These are phyloP conservation scores for Xyrichtys novacula DNA, from an alignment of 2,797 vertebrate genomes.

Conservation along the genomic window DNA sequence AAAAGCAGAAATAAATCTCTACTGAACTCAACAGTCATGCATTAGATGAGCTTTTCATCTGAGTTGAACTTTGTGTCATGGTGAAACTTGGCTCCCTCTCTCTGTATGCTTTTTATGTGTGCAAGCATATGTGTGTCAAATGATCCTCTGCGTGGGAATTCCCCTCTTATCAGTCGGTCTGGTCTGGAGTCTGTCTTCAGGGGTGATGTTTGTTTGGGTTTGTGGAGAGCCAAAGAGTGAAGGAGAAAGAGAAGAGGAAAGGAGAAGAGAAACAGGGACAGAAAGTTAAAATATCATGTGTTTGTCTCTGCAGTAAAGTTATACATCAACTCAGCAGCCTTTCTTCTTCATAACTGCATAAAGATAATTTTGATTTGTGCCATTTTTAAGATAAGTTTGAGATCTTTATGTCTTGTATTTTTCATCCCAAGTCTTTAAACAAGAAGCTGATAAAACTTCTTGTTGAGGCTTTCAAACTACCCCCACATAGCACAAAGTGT, in stretches of 20 bases:
- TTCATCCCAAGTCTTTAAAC: slow-evolving; percentile 25
- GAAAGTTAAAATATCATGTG: slow-evolving; percentile 16
- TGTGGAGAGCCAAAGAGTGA: slow-evolving; percentile 50
- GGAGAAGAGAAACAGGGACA: slow-evolving; percentile 47
- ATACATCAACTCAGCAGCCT: background rate
- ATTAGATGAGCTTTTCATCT: slow-evolving; percentile 46
- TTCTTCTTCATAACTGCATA: background rate
- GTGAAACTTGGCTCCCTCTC: slow-evolving; percentile 27
- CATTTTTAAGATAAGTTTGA: background rate
- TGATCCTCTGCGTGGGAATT: slow-evolving; percentile 71
- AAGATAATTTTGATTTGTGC: slow-evolving; percentile 9
- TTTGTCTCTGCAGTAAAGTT: background rate
- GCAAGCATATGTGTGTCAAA: slow-evolving; percentile 28
- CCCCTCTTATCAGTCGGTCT: slow-evolving; percentile 68
- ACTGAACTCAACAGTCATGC: slow-evolving; percentile 30
- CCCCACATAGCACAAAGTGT: slow-evolving; percentile 73
- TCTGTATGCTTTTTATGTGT: background rate
- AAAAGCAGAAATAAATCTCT: slow-evolving; percentile 50
- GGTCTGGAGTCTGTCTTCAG: slow-evolving; percentile 67
- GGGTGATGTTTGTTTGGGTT: slow-evolving; percentile 73
- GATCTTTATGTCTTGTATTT: slow-evolving; percentile 25
- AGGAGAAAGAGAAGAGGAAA: slow-evolving; percentile 37
- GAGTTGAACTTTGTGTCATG: slow-evolving; percentile 46
- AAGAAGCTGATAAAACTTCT: slow-evolving; percentile 54
- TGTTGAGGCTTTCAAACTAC: slow-evolving; percentile 39